Base-by-base conservation (phyloP, 2,888 invertebrate genomes). In the Koerneria pararmatus region DNA sequence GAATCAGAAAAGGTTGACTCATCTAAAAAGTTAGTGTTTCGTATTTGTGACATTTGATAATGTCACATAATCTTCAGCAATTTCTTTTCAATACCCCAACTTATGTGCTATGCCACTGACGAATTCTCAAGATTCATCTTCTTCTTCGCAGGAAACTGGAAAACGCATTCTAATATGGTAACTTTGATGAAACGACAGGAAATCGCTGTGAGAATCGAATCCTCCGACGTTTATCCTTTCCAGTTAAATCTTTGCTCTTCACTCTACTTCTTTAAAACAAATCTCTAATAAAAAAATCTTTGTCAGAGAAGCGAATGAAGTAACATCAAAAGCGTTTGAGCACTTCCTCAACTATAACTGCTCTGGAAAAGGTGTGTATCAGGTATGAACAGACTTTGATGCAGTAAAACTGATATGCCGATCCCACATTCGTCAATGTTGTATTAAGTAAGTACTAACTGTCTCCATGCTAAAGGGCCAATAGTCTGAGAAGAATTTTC, bases 291-390 rank as follows among this genome's bases (percentile, higher is more conserved):
- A 1, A 3, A 1, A 54, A 31, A 31, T 11, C 29, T 22, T 54
- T 29, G 1, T 24, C 60, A 64, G 64, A 2, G 22, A 37, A n/a
- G 37, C 64, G 2, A 56, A 64, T 32, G 64, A 64, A 6, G 0
- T 31, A 2, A 41, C 64, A 5, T 22, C 29, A 0, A 54, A 46
- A 19, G n/a, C 35, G 11, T 41, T 64, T 8, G 64, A 64, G 2
- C 74, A 74, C 24, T 71, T 68, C 49, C 53, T 70, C n/a, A 75
- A 75, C 49, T 72, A 68, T 56, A 73, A 67, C 56, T 75, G 75
- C 35, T 69, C 72, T 0, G 69, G 70, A 67, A 75, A 75, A 51
- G 72, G 71, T 41, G 65, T 68, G 48, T 75, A 75, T 37, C 67
- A 69, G 65, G 75, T 73, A 15, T 8, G 53, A 51, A n/a, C n/a